Conservation (phyloP, 2,797 vertebrate species). For the Cuniculus paca region DNA sequence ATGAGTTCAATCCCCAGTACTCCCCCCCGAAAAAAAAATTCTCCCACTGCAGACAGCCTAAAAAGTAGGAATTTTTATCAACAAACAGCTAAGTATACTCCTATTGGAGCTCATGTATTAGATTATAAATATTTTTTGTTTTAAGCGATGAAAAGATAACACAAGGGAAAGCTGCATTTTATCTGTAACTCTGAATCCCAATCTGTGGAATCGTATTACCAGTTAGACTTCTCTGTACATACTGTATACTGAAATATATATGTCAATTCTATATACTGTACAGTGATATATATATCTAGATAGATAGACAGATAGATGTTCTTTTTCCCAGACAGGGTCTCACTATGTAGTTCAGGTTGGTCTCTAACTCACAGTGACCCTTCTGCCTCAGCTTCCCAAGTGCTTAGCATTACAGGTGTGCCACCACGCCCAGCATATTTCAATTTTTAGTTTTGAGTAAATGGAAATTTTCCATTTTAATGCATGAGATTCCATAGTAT, state of each 20-base stretch:
- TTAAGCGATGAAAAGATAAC: slow-evolving; percentile 23
- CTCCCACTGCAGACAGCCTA: slow-evolving; percentile 4
- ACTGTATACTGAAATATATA: no score
- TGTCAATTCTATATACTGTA: no score
- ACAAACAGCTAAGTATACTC: slow-evolving; percentile 1
- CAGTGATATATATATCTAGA: no score
- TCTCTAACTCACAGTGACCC: no score
- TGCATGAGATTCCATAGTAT: background rate
- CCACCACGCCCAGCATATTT: background rate
- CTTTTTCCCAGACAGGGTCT: background rate
- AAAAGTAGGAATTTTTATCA: background rate
- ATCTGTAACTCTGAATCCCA: slow-evolving; percentile 29
- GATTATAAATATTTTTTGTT: background rate
- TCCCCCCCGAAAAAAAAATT: no score
- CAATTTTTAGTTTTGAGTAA: background rate
- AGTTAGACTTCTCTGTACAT: background rate
- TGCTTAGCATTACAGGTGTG: no score
- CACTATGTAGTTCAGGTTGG: background rate
- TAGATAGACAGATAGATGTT: no score
- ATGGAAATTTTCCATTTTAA: background rate
- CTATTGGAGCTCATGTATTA: background rate
- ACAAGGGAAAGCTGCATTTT: background rate
- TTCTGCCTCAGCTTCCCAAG: no score
- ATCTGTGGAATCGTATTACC: background rate
- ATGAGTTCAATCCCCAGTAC: no score